A percentile compares a stretch with the other conserved stretches of the same genome.
Conservation (phyloP, 2,113 vertebrate species). For the Tamias sibiricus region DNA sequence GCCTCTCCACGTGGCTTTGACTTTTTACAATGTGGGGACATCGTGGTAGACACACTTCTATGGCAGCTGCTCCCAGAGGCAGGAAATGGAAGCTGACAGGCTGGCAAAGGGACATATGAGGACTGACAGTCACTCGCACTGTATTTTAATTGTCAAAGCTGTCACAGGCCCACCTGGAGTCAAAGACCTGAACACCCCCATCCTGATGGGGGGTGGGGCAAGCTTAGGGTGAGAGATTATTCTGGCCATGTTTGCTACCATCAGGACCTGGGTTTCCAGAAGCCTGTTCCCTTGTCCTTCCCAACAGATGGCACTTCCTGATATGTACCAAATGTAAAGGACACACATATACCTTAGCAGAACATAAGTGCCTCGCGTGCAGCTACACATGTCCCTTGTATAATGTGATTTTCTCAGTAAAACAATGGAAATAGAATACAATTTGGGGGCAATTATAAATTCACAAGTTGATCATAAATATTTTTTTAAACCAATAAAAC, state of each 20-base stretch:
- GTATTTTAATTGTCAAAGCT: neutral
- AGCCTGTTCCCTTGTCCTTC: neutral
- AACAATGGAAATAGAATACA: slow-evolving; percentile 62
- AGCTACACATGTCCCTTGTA: neutral
- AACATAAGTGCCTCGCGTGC: neutral
- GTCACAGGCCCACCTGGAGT: fast-evolving
- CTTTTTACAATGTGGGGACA: neutral
- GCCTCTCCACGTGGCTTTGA: neutral
- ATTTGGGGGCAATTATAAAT: slow-evolving; percentile 53
- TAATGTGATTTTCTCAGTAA: slow-evolving; percentile 1
- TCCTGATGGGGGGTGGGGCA: neutral
- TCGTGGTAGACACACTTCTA: neutral
- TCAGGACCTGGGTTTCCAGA: slow-evolving; percentile 1
- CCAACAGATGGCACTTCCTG: neutral
- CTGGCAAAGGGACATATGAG: neutral
- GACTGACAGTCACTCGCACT: neutral
- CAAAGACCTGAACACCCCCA: neutral
- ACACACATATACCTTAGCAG: neutral
- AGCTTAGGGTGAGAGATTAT: neutral
- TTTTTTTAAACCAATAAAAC: neutral
- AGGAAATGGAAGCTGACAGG: neutral
- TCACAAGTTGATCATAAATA: slow-evolving; percentile 50
- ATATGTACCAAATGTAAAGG: neutral
- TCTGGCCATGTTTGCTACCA: neutral
- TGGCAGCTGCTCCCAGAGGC: neutral